phyloP scores from a whole-genome alignment of 1,140 invertebrate species.

The Panagrolaimus sp. region DNA sequence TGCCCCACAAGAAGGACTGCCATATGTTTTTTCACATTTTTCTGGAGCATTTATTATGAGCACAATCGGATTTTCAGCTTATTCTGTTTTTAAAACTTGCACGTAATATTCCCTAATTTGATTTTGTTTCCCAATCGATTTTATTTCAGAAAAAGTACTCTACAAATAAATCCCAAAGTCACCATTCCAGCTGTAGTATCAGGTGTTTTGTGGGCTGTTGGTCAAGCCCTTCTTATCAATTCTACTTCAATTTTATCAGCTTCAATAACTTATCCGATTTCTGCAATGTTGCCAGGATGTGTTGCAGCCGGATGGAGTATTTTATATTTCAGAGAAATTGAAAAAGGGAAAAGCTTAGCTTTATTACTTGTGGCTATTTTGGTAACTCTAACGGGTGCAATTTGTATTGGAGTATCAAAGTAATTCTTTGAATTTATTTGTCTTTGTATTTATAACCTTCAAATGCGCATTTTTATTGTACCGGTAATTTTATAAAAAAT shows the following conservation, averaged over 20 bases:
- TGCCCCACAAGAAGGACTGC: slow-evolving; percentile 25
- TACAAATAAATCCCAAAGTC: neutral
- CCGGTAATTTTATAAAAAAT: too few relatives aligned
- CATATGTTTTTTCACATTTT: slow-evolving; percentile 41
- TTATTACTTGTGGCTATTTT: neutral
- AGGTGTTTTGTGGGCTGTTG: neutral
- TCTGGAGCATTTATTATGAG: slow-evolving; percentile 38
- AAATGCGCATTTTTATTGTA: too few relatives aligned
- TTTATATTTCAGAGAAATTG: neutral
- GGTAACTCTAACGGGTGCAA: neutral
- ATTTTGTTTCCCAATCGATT: too few relatives aligned
- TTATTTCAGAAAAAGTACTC: neutral
- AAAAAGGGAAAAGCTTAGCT: neutral
- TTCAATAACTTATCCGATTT: neutral
- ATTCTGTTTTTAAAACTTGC: neutral
- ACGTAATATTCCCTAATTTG: too few relatives aligned
- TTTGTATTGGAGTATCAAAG: neutral
- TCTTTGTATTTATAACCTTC: too few relatives aligned
- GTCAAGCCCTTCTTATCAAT: neutral
- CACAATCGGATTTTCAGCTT: slow-evolving; percentile 30
- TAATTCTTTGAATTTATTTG: too few relatives aligned
- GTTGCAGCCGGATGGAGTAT: neutral
- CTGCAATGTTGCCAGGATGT: neutral
- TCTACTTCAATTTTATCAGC: neutral
- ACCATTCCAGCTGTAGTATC: neutral